Base-by-base conservation (phyloP, 2,797 vertebrate genomes). In the Pipistrellus pipistrellus region DNA sequence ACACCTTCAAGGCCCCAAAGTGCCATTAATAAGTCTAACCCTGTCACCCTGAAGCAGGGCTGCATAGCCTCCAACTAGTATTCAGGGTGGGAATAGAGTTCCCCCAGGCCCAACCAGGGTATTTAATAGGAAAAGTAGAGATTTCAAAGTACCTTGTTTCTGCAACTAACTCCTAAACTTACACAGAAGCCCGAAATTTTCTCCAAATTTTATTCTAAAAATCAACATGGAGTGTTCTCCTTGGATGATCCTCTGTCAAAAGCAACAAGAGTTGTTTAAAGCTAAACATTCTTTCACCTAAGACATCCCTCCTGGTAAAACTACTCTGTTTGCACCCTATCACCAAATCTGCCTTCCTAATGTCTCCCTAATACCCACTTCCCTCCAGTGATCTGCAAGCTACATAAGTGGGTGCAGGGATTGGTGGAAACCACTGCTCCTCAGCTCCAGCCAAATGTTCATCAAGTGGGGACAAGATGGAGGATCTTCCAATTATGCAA, bases 121-220 rank as follows among this genome's bases (percentile, higher is more conserved):
- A 59, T 44, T 81, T 64, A 66, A 48, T 12, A 23, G 46, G 27
- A 91, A 66, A 64, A 76, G 48, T 13, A 57, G 64, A 88, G 51
- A 92, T n/a, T 68, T 83, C 25, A 62, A 76, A 92, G 64, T 73
- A 82, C 15, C 62, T n/a, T n/a, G 46, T 77, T 68, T 83, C 51
- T 82, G 64, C 27, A 94, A 89, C 18, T 1, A 2, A 93, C 86
- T 86, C 27, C 20, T 82, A 87, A 93, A 72, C 46, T 41, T 88
- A 77, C 8, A 51, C 25, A 38, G 27, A 66, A 93, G 35, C 46
- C 71, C 32, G 92, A 80, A 72, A 38, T 66, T 38, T 90, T 94
- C 92, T 82, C 53, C 85, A 93, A 88, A 69, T 77, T 62, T 35
- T 21, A 78, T 72, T 38, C 51, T 81, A 90, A 86, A 91, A 87